A percentile compares a stretch with the other conserved stretches of the same genome.
phyloP scores from a whole-genome alignment of 2,888 invertebrate genomes.

The Cheiracanthium punctorium region DNA sequence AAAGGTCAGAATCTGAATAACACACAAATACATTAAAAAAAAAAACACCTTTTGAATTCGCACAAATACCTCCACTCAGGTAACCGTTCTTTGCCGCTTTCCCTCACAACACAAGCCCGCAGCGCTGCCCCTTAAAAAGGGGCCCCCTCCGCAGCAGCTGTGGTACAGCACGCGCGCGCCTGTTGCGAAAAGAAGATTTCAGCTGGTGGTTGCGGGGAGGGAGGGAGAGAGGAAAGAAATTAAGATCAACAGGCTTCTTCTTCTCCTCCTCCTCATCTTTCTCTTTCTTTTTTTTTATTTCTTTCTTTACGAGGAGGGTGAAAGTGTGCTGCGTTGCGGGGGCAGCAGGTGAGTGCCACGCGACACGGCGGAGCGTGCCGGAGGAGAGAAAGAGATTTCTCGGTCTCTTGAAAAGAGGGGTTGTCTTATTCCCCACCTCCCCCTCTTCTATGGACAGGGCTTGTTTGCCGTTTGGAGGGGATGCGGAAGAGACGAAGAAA shows the following conservation, averaged over 20 bases:
- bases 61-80: constrained; percentile 13
- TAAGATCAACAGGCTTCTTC: constrained; percentile 2
- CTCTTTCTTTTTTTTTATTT: no score
- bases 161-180: background rate
- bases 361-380: background rate
- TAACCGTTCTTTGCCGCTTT: background rate
- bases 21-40: background rate
- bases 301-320: background rate
- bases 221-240: background rate
- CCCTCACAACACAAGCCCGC: no score
- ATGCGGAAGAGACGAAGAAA: no score
- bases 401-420: no score
- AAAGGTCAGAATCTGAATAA: no score
- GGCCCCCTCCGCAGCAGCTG: background rate
- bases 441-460: no score
- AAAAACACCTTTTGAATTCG: background rate
- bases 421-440: no score
- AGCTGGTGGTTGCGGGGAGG: no score
- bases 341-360: constrained; percentile 1
- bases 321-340: background rate
- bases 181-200: background rate
- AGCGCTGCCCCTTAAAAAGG: no score
- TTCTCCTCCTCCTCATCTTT: no score
- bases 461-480: no score
- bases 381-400: no score